Evolutionary conservation across 1,140 invertebrate species (phyloP).

Genomic region (Rhynchophorus ferrugineus): DNA sequence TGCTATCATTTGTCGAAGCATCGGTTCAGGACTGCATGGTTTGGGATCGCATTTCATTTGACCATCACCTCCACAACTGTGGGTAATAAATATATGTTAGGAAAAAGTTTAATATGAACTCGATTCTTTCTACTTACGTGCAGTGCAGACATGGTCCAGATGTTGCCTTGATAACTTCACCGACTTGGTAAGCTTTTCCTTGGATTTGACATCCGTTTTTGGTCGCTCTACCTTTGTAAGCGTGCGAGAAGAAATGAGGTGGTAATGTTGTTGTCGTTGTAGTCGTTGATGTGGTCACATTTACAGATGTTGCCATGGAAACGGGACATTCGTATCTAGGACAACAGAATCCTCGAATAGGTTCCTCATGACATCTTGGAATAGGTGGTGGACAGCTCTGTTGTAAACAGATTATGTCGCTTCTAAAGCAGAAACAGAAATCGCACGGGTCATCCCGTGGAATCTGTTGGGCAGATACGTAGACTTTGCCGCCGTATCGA

Average conservation of each 20-base stretch:
- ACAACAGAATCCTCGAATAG: conserved; percentile 89
- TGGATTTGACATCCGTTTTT: conserved; percentile 76
- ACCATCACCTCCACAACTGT: conserved; percentile 78
- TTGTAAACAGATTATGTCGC: conserved; percentile 90
- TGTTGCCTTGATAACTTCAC: conserved; percentile 71
- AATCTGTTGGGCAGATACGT: conserved; percentile 90
- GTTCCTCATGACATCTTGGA: conserved; percentile 80
- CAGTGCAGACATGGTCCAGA: conserved; percentile 87
- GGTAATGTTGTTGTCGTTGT: conserved; percentile 79
- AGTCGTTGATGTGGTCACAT: conserved; percentile 74
- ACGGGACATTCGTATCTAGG: conserved; percentile 90
- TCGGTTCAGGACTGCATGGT: conserved; percentile 77
- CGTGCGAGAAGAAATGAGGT: conserved; percentile 69
- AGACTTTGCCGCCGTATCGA: conserved; percentile 85
- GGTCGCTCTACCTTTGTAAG: conserved; percentile 64
- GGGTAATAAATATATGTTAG: conserved; percentile 31
- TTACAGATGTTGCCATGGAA: conserved; percentile 67
- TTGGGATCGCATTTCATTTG: conserved; percentile 90
- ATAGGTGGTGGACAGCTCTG: conserved; percentile 92
- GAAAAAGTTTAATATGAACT: not conserved
- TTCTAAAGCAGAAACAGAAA: conserved; percentile 95
- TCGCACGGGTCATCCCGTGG: conserved; percentile 89
- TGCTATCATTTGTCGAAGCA: conserved; percentile 81
- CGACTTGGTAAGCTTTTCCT: conserved; percentile 72
- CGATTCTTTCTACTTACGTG: conserved; percentile 63